Base-by-base conservation (phyloP, 2,113 vertebrate species). In the Hypocryptadius cinnamomeus region DNA sequence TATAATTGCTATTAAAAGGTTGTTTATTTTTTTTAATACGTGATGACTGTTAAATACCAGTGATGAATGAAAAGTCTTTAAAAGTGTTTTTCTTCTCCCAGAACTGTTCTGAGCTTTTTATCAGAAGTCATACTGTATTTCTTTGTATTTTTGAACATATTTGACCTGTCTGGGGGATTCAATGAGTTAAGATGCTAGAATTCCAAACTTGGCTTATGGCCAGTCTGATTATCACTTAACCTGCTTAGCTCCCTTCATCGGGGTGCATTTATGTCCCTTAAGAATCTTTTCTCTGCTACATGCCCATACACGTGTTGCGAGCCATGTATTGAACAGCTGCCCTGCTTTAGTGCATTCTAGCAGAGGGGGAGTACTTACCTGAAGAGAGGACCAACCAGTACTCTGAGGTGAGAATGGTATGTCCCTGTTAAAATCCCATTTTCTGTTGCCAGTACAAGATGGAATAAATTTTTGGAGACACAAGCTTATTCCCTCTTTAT, bases 221-320 rank as follows among this genome's bases (percentile, higher is more conserved):
- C 37, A 76, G 28, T 68, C 33, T 89, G 73, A 47, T 79, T 87
- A 40, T 92, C 33, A 21, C 31, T 92, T 93, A 84, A 79, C 48
- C 81, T 91, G 69, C 78, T 89, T 74, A 71, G 20, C 39, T 79
- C 13, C 22, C 39, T 78, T 63, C 61, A 24, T 21, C 40, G 59
- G 42, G 72, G 37, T 63, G 30, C 40, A 5, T 84, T 70, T 59
- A 48, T 77, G 60, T 76, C 47, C 19, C 24, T 64, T 87, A 56
- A 89, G 59, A 59, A 33, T 89, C 16, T 78, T 85, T 70, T 40
- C 31, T 56, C 30, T 63, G 44, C 47, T 56, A 0, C 25, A 4
- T 68, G 65, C 22, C 40, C 12, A 9, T 15, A 16, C 21, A 21
- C 1, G 0, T 70, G 20, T 47, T 1, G 0, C 3, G 3, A 45